These are phyloP conservation scores for Podarcis siculus DNA, from an alignment of 2,797 vertebrate genomes.

Conservation along the genomic window DNA sequence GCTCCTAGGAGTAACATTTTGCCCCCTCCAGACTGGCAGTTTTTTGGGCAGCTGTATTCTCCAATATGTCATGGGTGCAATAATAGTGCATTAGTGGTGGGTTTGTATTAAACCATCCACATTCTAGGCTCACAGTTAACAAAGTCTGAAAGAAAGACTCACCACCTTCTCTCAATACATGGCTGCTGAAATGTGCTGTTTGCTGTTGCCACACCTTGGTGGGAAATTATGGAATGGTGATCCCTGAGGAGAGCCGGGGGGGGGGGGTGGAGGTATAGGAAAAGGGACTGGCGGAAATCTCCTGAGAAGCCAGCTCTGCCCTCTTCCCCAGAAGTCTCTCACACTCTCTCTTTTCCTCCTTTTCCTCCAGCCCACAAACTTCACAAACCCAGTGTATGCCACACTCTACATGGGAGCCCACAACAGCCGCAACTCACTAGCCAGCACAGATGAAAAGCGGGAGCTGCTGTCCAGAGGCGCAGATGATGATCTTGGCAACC, in stretches of 20 bases:
- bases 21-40: too few relatives aligned
- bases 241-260: background rate
- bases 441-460: conserved; percentile 97
- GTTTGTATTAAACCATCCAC: too few relatives aligned
- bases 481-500: conserved; percentile 93
- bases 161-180: background rate
- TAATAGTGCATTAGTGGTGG: too few relatives aligned
- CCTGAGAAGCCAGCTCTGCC: background rate
- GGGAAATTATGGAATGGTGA: too few relatives aligned
- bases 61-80: too few relatives aligned
- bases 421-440: conserved; percentile 94
- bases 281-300: rapidly evolving
- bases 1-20: too few relatives aligned
- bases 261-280: rapidly evolving
- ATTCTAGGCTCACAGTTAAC: background rate
- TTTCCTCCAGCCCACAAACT: conserved; percentile 90
- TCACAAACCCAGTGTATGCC: conserved; percentile 97
- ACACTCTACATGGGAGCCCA: conserved; percentile 98
- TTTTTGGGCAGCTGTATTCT: too few relatives aligned
- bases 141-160: background rate
- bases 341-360: background rate
- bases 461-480: conserved; percentile 90
- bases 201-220: background rate
- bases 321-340: background rate
- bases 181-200: background rate